These are phyloP conservation scores for Crotalus tigris DNA, from an alignment of 2,113 vertebrate genomes.

Conservation along the genomic window DNA sequence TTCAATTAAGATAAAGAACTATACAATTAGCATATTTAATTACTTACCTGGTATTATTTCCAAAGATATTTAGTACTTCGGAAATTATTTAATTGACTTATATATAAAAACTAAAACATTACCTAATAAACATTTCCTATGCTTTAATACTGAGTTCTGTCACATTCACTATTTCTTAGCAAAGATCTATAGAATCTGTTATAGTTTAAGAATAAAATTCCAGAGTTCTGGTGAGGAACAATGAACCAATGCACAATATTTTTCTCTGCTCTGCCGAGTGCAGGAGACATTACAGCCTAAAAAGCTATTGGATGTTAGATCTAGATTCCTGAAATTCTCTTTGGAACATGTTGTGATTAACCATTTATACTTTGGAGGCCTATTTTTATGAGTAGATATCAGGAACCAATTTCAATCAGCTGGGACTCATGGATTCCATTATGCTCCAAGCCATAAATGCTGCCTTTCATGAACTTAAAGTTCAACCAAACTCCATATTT, in stretches of 20 bases:
- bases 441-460: not conserved
- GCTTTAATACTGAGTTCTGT: constrained; percentile 19
- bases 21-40: constrained; percentile 57
- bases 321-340: not conserved
- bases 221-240: not conserved
- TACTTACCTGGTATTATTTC: constrained; percentile 50
- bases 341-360: not conserved
- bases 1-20: constrained; percentile 59
- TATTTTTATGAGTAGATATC: not conserved
- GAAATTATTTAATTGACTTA: constrained; percentile 35
- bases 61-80: not conserved
- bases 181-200: constrained; percentile 14
- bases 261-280: not conserved
- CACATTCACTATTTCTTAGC: constrained; percentile 27
- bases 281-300: not conserved
- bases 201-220: constrained; percentile 20
- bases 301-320: not conserved
- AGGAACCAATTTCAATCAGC: not conserved
- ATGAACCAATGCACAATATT: not conserved
- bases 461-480: not conserved
- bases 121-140: not conserved
- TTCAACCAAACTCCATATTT: not conserved
- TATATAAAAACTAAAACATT: constrained; percentile 43
- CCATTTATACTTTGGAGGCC: not conserved
- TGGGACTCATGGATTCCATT: not conserved